Evolutionary conservation across 2,797 vertebrate genomes (phyloP), one percentile per base, ranked within the genome.

Genomic region (Parambassis ranga): DNA sequence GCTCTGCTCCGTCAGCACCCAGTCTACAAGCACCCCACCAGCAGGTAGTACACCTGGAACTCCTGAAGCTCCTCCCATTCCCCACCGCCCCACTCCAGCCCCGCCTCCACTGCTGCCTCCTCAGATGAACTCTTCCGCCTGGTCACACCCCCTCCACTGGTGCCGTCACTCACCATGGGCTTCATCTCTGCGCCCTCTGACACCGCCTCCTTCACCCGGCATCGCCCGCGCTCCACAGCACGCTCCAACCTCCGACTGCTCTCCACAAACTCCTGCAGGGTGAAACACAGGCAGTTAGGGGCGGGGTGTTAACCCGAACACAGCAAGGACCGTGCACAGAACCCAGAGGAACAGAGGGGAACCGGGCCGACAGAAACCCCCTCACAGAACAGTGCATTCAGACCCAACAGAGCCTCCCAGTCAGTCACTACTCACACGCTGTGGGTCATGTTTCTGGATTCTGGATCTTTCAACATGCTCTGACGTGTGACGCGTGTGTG

Each of bases 121-220:
- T 62, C 82, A 55, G 36, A 9, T 0, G 19, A 53, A 31, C 51
- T 67, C 53, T 15, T 52, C 60, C 1, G 63, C 43, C 64, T 63
- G 47, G 26, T 61, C 75, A 65, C 42, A 38, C 79, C 90, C 81
- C 93, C 93, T 91, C 90, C 86, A 26, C 79, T 30, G 15, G 30
- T 79, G 42, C 85, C 79, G 71, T 92, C 94, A 98, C 97, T 97
- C 98, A 99, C 97, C 97, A 98, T 98, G 87, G 96, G 94, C 89
- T 96, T 97, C 84, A 95, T 94, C 90, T 97, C 96, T 63, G 94
- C 93, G 87, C 94, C 87, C 75, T 95, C 95, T 7, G 92, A 92
- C 37, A 80, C 90, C 15, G 88, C 93, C 55, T 90, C 93, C 58
- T 94, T 93, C 65, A 92, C 93, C 22, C 94, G 93, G 76, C 91